A percentile compares a stretch with the other conserved stretches of the same genome.
These are phyloP conservation scores for Subacronicta megacephala DNA, from an alignment of 2,888 invertebrate genomes.

Conservation along the genomic window DNA sequence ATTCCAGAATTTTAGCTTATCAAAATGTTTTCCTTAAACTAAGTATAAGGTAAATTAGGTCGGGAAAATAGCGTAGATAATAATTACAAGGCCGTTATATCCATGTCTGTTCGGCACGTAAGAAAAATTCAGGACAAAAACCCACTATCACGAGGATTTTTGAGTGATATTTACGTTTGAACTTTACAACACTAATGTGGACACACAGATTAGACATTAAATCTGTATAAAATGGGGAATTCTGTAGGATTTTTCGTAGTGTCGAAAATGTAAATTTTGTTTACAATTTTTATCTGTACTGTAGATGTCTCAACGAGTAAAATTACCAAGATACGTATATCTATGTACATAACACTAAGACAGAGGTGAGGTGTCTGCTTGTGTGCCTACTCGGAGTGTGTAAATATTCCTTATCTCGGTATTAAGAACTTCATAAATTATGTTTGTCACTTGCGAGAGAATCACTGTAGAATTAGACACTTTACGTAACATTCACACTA, in stretches of 20 bases:
- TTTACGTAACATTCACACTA: constrained; percentile 65
- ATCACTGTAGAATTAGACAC: constrained; percentile 72
- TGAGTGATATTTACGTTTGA: constrained; percentile 53
- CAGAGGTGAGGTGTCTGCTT: constrained; percentile 83
- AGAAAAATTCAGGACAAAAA: constrained; percentile 42
- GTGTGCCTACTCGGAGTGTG: constrained; percentile 81
- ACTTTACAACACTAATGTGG: constrained; percentile 57
- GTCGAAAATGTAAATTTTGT: constrained; percentile 74
- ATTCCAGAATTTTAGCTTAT: neutral
- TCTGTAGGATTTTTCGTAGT: constrained; percentile 63
- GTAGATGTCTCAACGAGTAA: constrained; percentile 84
- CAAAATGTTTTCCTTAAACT: neutral
- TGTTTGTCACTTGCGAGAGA: constrained; percentile 86
- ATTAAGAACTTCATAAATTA: constrained; percentile 89
- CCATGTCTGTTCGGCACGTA: constrained; percentile 28
- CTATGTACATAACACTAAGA: constrained; percentile 85
- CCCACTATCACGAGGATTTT: constrained; percentile 44
- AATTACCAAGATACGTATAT: constrained; percentile 85
- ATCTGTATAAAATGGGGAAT: constrained; percentile 64
- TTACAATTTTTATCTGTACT: constrained; percentile 81
- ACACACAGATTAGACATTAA: constrained; percentile 62
- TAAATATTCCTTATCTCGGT: constrained; percentile 87
- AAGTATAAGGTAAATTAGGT: constrained; percentile 12
- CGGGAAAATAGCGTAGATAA: constrained; percentile 21
- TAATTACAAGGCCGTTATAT: constrained; percentile 26